Evolutionary conservation across 1,140 invertebrate genomes (phyloP).

Genomic region (Vanessa tameamea): DNA sequence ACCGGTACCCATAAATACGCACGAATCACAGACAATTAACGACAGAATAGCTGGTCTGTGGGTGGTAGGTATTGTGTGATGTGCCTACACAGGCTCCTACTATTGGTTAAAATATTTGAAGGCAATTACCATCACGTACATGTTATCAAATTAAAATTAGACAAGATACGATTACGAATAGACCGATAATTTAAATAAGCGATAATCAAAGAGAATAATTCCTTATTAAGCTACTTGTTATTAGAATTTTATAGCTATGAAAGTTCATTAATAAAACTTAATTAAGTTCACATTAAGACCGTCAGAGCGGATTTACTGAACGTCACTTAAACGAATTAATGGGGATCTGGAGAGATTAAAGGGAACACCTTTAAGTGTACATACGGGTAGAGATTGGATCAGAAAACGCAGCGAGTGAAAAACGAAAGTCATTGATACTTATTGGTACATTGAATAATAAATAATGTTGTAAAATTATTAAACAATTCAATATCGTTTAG

Average conservation of each 20-base stretch:
- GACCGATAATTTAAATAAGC: constrained; percentile 3
- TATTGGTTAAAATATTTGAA: too few relatives aligned
- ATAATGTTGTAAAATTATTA: too few relatives aligned
- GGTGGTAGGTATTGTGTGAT: too few relatives aligned
- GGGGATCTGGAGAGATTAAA: constrained; percentile 65
- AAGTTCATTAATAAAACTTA: constrained; percentile 71
- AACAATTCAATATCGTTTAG: too few relatives aligned
- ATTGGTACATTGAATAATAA: too few relatives aligned
- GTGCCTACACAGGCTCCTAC: too few relatives aligned
- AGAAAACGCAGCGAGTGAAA: constrained; percentile 3
- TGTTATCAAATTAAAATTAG: not conserved
- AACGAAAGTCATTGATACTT: not conserved
- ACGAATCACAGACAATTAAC: too few relatives aligned
- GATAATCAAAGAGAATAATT: constrained; percentile 9
- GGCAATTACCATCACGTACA: too few relatives aligned
- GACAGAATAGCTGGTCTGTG: too few relatives aligned
- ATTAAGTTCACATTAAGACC: constrained; percentile 70
- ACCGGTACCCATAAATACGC: too few relatives aligned
- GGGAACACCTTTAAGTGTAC: constrained; percentile 47
- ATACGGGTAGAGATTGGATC: constrained; percentile 28
- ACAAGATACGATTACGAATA: not conserved
- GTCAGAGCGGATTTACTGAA: constrained; percentile 64
- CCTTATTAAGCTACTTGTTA: constrained; percentile 23
- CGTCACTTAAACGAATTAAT: constrained; percentile 70
- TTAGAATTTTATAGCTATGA: constrained; percentile 51